phyloP scores from a whole-genome alignment of 2,113 vertebrate species.

The Myodes glareolus region DNA sequence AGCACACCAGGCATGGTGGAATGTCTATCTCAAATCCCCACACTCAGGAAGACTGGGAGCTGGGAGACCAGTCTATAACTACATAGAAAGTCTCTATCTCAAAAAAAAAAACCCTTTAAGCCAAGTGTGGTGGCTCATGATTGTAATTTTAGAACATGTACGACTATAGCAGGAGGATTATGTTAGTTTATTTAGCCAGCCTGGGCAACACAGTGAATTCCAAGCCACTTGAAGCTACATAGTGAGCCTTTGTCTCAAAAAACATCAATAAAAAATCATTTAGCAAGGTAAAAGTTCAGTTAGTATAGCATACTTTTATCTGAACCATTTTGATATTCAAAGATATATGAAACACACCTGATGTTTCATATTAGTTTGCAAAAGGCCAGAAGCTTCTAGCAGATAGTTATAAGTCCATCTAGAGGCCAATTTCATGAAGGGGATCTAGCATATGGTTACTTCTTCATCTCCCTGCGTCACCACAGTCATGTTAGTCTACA shows the following conservation, averaged over 20 bases:
- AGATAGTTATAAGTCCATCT: background rate
- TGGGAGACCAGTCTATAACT: background rate
- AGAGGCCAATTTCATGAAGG: slow-evolving; percentile 23
- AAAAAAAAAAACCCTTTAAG: background rate
- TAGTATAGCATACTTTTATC: slow-evolving; percentile 28
- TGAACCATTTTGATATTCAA: slow-evolving; percentile 40
- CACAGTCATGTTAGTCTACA: slow-evolving; percentile 13
- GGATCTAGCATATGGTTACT: background rate
- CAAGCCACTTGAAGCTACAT: background rate
- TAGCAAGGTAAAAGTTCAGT: slow-evolving; percentile 17
- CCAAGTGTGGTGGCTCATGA: background rate
- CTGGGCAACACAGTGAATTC: background rate
- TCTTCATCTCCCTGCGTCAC: background rate
- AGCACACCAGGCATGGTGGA: background rate
- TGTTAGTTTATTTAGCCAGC: background rate
- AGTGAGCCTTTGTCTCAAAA: background rate
- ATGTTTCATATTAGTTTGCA: slow-evolving; percentile 49
- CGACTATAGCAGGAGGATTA: background rate
- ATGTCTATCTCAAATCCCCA: background rate
- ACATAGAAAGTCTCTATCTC: background rate
- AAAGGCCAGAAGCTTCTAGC: slow-evolving; percentile 9
- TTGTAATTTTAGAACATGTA: background rate
- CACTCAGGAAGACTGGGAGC: background rate
- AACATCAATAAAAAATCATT: background rate
- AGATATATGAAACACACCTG: slow-evolving; percentile 16